These are phyloP conservation scores for Cephus spinipes DNA, from an alignment of 2,888 invertebrate species.

Conservation along the genomic window DNA sequence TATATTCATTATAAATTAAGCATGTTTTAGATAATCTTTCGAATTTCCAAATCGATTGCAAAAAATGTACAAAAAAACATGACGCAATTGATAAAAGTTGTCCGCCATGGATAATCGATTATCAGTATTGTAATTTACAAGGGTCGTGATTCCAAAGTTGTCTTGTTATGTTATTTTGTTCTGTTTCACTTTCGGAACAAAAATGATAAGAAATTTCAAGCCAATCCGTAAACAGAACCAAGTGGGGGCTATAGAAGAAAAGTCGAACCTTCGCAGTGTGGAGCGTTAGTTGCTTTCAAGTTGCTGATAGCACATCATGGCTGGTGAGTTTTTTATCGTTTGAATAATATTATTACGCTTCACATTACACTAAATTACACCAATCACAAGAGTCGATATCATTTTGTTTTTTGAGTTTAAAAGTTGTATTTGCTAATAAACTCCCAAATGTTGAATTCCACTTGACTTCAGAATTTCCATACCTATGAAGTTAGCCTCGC, in stretches of 20 bases:
- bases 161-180: background rate
- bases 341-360: background rate
- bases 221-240: background rate
- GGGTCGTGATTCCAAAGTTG: background rate
- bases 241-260: background rate
- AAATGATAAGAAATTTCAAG: background rate
- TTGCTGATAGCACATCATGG: conserved; percentile 31
- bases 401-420: background rate
- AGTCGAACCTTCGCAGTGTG: background rate
- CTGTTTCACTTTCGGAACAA: background rate
- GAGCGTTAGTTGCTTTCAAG: background rate
- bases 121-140: background rate
- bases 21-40: background rate
- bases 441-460: background rate
- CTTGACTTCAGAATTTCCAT: background rate
- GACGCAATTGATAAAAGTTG: background rate
- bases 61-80: background rate
- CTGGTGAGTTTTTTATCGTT: conserved; percentile 39
- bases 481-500: background rate
- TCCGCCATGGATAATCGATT: background rate
- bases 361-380: background rate
- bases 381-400: background rate
- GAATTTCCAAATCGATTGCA: background rate
- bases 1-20: background rate
- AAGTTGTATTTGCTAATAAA: background rate